Conservation (phyloP, 2,113 vertebrate genomes). For the Phyllostomus hastatus region DNA sequence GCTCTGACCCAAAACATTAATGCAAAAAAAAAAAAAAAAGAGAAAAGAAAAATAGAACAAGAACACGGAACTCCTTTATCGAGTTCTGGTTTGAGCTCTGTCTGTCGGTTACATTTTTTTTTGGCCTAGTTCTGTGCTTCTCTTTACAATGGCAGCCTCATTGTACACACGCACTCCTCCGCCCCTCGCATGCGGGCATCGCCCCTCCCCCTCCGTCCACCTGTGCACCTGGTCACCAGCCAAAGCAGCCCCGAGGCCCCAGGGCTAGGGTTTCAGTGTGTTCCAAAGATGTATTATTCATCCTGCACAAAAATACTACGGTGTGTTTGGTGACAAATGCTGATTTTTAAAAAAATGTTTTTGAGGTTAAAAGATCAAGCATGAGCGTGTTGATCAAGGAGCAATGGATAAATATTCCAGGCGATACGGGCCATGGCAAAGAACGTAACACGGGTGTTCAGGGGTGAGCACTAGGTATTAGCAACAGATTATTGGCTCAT, state of each 20-base stretch:
- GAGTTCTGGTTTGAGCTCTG: not conserved
- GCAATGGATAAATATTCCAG: not conserved
- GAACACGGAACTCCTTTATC: not conserved
- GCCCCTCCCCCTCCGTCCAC: not conserved
- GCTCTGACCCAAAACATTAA: conserved; percentile 17
- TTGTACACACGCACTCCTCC: not conserved
- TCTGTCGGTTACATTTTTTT: not conserved
- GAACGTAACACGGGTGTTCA: not conserved
- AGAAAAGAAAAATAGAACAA: not conserved
- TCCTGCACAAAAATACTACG: not conserved
- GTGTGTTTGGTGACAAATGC: not conserved
- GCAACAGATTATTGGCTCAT: not conserved
- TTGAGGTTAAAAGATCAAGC: not conserved
- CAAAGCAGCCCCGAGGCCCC: not conserved
- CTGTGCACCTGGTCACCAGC: not conserved
- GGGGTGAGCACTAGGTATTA: not conserved
- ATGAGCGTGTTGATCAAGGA: not conserved
- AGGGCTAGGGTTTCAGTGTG: not conserved
- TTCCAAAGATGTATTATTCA: not conserved
- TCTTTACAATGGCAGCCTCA: not conserved
- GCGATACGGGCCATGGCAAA: not conserved
- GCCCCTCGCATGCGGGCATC: not conserved
- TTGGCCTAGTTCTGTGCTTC: not conserved
- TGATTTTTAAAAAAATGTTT: not conserved
- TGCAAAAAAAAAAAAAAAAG: not conserved